A percentile compares a stretch with the other conserved stretches of the same genome.
Evolutionary conservation across 2,888 invertebrate species (phyloP).

Genomic region (Rhagonycha fulva): DNA sequence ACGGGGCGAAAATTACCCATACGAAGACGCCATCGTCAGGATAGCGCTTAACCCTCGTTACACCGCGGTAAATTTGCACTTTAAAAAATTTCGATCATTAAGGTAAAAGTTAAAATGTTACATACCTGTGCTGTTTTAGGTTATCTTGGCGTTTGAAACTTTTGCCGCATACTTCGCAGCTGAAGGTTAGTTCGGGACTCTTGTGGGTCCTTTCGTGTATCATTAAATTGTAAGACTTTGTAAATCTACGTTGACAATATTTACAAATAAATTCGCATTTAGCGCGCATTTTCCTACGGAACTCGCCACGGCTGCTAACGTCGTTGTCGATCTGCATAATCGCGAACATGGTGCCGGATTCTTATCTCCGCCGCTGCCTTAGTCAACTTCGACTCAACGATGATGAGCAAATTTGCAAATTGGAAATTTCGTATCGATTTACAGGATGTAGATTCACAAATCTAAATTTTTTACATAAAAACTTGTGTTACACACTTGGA

Average conservation of each 20-base stretch:
- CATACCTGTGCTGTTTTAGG: conserved; percentile 91
- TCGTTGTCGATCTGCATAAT: conserved; percentile 89
- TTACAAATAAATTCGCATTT: conserved; percentile 99
- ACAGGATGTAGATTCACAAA: conserved; percentile 1
- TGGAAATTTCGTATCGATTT: conserved; percentile 15
- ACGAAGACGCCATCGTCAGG: neutral
- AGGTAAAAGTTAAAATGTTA: conserved; percentile 16
- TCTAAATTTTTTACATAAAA: neutral
- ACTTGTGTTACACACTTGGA: neutral
- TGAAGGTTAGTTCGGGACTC: conserved; percentile 93
- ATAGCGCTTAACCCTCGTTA: neutral
- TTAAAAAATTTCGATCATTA: neutral
- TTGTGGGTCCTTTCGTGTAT: conserved; percentile 99
- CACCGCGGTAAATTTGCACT: neutral
- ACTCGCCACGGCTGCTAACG: conserved; percentile 84
- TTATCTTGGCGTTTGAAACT: conserved; percentile 98
- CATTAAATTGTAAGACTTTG: conserved; percentile 97
- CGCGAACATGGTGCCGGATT: conserved; percentile 75
- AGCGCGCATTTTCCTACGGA: conserved; percentile 85
- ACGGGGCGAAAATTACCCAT: neutral
- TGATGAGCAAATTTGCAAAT: conserved; percentile 27
- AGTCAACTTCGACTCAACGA: conserved; percentile 23
- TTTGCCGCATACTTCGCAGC: conserved; percentile 97
- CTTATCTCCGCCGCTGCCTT: conserved; percentile 33
- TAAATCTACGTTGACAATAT: conserved; percentile 96